Evolutionary conservation across 2,113 vertebrate genomes (phyloP).

Genomic region (Puffinus mauretanicus): DNA sequence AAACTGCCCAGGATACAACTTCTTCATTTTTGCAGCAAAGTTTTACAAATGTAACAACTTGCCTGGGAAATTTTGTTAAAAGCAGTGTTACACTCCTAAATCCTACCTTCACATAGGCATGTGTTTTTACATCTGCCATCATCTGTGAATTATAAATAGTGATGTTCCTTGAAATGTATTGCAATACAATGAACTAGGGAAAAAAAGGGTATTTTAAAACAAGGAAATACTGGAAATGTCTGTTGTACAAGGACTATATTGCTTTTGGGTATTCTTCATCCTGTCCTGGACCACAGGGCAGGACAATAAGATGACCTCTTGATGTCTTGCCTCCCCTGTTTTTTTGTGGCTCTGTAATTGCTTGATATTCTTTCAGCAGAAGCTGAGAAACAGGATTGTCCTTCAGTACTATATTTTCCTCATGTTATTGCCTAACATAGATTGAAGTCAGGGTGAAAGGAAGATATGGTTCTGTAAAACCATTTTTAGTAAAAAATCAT

Average conservation of each 20-base stretch:
- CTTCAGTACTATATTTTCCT: background rate
- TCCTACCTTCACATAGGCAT: background rate
- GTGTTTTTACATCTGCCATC: background rate
- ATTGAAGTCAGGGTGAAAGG: background rate
- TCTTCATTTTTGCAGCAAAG: background rate
- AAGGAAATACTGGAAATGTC: background rate
- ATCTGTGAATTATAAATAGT: background rate
- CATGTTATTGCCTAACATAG: background rate
- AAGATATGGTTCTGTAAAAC: background rate
- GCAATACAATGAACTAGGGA: background rate
- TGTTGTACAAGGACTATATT: background rate
- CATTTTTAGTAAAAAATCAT: background rate
- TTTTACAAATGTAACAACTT: background rate
- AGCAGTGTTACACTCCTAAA: background rate
- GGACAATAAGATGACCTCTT: background rate
- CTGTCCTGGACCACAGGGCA: background rate
- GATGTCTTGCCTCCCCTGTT: background rate
- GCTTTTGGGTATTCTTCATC: background rate
- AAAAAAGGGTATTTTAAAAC: background rate
- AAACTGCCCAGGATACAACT: background rate
- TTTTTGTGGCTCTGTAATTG: background rate
- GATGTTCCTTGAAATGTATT: background rate
- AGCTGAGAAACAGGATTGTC: background rate
- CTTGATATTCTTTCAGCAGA: background rate
- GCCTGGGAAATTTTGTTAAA: background rate